phyloP scores from a whole-genome alignment of 2,113 vertebrate species.

The Equus przewalskii region DNA sequence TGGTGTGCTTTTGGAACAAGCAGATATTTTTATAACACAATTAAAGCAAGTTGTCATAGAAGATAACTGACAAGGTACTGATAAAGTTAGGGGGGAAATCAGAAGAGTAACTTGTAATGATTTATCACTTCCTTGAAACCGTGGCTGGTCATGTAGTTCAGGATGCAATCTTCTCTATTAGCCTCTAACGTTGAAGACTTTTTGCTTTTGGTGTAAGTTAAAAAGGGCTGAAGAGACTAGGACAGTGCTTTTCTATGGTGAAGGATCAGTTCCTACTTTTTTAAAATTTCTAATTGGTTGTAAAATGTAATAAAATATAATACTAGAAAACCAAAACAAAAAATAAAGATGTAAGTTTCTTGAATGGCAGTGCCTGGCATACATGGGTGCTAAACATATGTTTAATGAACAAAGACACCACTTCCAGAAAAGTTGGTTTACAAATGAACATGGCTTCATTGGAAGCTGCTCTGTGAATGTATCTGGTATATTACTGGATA shows the following conservation, averaged over 20 bases:
- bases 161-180: background rate
- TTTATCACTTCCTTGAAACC: background rate
- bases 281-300: background rate
- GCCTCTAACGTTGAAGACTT: background rate
- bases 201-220: background rate
- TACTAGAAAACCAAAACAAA: constrained; percentile 2
- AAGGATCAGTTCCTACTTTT: background rate
- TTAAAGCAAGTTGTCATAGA: background rate
- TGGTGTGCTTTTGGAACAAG: background rate
- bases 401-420: background rate
- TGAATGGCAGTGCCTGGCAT: background rate
- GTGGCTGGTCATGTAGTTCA: background rate
- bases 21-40: background rate
- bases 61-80: background rate
- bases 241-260: background rate
- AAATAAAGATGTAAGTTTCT: background rate
- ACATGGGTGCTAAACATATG: background rate
- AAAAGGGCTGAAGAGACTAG: background rate
- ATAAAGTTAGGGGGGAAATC: background rate
- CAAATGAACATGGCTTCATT: background rate
- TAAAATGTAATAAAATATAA: background rate
- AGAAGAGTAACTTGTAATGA: background rate
- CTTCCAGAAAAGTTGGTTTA: background rate
- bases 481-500: background rate
- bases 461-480: background rate